Percentiles rank a stretch among this genome's conserved stretches.
These are phyloP conservation scores for Acrocephalus scirpaceus DNA, from an alignment of 2,797 vertebrate species.

Conservation along the genomic window DNA sequence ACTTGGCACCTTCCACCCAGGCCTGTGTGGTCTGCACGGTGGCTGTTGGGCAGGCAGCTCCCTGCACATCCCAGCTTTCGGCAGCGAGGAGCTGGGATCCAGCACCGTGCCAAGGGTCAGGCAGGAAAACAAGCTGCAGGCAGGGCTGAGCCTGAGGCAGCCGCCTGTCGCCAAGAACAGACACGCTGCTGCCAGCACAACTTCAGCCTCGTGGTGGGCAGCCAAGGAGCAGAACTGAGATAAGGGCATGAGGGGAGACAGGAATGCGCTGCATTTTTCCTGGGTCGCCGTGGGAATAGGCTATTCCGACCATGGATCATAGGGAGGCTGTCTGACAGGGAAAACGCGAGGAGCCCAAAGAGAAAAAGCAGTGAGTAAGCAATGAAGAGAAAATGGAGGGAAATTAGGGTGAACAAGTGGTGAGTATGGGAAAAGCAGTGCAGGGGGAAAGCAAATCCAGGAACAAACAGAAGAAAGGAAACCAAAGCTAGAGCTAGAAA, in stretches of 20 bases:
- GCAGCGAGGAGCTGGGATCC: neutral
- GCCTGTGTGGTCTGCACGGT: accelerated
- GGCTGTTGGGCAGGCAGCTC: neutral
- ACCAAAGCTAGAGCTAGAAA: neutral
- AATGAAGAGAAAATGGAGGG: neutral
- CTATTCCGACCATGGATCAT: accelerated
- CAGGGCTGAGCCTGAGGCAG: neutral
- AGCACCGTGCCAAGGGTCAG: neutral
- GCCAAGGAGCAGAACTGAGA: slow-evolving; percentile 12
- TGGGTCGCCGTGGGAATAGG: neutral
- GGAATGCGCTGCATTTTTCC: neutral
- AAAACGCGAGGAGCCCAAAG: neutral
- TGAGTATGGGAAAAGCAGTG: neutral
- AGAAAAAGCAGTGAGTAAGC: neutral
- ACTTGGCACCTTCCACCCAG: accelerated
- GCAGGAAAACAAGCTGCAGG: neutral
- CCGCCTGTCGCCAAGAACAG: neutral
- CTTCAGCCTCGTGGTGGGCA: neutral
- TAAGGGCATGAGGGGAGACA: neutral
- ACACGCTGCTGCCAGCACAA: neutral
- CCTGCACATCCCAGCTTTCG: accelerated
- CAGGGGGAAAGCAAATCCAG: neutral
- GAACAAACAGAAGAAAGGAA: neutral
- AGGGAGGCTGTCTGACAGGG: neutral
- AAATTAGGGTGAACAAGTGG: neutral